Evolutionary conservation across 2,797 vertebrate species (phyloP), one percentile per base, ranked within the genome.

Genomic region (Phaenicophaeus curvirostris): DNA sequence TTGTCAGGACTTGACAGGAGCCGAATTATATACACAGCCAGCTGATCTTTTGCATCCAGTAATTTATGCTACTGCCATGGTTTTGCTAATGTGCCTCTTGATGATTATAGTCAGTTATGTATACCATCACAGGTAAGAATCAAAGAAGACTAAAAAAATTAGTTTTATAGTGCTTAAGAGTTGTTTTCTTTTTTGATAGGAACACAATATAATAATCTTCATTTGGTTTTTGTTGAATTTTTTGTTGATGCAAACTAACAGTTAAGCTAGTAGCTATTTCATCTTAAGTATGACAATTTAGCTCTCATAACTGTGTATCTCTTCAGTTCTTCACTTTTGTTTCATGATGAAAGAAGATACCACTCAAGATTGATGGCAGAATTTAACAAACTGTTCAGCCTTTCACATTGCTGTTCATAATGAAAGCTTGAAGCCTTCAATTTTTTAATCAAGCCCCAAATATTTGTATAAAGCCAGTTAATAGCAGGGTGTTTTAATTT

Each of bases 91-190:
- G 55, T 98, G 98, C 94, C 98, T 99, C 76, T 69, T 99, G 91
- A 97, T 98, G 17, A 98, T 99, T 85, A 98, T 99, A 42, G 69
- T 98, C 96, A 99, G 98, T 92, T 99, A 99, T 88, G 91, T 99
- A 77, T 99, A 99, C 97, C 98, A 99, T 93, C 99, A 99, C 98
- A 99, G 98, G 99, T 99, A 98, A 95, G 96, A 66, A 68, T 33
- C 9, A 33, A 33, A 69, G 20, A 53, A 12, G 9, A 13, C 6
- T 30, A 33, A 58, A 63, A 73, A 62, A 54, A 55, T 12, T 0
- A 39, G 4, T 77, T 85, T 44, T 3, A 8, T 69, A 18, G 16
- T 25, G 4, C 17, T 63, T 85, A 59, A 31, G 15, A 69, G 15
- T 85, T 23, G 17, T 18, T 81, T 83, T 78, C 44, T 30, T 78